Conservation (phyloP, 2,113 vertebrate species). For the Diadophis punctatus region DNA sequence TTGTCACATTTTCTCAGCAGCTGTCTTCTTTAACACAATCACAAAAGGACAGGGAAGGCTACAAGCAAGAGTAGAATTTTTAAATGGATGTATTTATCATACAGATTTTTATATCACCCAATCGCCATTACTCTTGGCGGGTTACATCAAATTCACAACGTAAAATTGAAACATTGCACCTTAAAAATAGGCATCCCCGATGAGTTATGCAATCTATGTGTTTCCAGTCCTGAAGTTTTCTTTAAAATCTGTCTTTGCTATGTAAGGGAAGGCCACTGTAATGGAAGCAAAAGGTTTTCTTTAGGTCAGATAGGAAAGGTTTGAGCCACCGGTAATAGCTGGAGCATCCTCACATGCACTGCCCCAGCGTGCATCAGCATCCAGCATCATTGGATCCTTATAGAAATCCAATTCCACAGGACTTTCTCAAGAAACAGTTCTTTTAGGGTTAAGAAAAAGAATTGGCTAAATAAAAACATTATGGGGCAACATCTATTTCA, state of each 20-base stretch:
- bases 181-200: background rate
- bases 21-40: background rate
- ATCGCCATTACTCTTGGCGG: background rate
- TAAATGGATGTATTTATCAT: background rate
- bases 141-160: background rate
- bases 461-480: background rate
- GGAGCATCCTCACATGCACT: background rate
- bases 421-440: background rate
- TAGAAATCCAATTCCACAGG: background rate
- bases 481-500: background rate
- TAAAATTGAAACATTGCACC: background rate
- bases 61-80: background rate
- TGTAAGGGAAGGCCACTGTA: background rate
- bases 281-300: background rate
- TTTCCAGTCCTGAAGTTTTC: background rate
- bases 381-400: background rate
- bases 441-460: background rate
- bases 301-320: background rate
- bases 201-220: background rate
- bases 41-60: background rate
- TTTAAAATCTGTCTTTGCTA: background rate
- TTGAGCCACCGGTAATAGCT: background rate
- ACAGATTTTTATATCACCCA: background rate
- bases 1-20: background rate
- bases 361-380: background rate